Conservation (phyloP, 1,140 invertebrate genomes). For the Apis laboriosa region DNA sequence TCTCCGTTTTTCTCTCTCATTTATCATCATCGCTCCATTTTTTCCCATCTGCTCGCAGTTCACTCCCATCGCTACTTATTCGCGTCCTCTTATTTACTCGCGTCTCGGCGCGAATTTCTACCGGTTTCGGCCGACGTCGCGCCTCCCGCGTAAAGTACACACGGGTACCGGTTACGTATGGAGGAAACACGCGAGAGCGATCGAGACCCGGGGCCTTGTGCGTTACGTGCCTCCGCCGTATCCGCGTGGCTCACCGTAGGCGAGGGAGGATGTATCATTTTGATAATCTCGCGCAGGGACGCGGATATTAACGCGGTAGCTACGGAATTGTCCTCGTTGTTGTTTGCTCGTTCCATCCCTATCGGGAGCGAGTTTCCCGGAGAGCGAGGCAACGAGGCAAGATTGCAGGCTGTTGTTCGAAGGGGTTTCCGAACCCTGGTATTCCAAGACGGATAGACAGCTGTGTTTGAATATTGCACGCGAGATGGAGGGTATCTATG, state of each 20-base stretch:
- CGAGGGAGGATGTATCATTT: slow-evolving; percentile 33
- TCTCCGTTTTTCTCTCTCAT: slow-evolving; percentile 11
- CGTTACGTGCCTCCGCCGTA: slow-evolving; percentile 30
- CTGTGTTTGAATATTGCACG: slow-evolving; percentile 1
- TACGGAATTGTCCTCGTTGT: not conserved
- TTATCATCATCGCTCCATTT: too few species aligned
- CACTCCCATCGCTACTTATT: not conserved
- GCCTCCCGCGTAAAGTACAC: not conserved
- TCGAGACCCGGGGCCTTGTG: slow-evolving; percentile 2
- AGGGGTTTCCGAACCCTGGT: too few species aligned
- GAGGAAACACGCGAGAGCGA: slow-evolving; percentile 18
- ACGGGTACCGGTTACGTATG: not conserved
- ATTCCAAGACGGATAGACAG: slow-evolving; percentile 6
- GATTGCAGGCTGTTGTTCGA: not conserved
- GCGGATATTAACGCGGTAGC: slow-evolving; percentile 28
- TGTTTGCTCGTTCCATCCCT: not conserved
- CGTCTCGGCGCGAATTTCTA: not conserved
- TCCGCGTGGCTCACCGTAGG: slow-evolving; percentile 8
- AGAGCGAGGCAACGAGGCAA: not conserved
- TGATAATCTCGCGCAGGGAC: slow-evolving; percentile 42
- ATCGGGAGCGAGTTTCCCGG: slow-evolving; percentile 2
- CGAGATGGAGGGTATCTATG: not conserved
- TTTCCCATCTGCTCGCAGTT: too few species aligned
- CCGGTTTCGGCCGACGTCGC: not conserved
- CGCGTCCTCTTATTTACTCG: too few species aligned